These are phyloP conservation scores for Pterocles burchelli DNA, from an alignment of 2,113 vertebrate species.

Conservation along the genomic window DNA sequence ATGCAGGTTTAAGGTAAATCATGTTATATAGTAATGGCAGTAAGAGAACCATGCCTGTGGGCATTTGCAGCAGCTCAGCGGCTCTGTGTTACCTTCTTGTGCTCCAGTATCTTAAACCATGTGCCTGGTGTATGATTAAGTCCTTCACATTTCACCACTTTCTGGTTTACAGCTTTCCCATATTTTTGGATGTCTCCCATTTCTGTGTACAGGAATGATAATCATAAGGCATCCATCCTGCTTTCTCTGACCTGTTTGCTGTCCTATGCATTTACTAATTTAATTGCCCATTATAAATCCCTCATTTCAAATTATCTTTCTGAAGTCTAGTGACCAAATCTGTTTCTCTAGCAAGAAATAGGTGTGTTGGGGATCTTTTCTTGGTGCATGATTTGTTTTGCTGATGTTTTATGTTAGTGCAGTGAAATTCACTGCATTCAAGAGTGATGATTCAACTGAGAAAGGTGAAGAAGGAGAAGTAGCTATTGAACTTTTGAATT, in stretches of 20 bases:
- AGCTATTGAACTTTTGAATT: background rate
- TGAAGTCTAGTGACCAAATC: background rate
- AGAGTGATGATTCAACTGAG: background rate
- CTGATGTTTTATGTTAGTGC: background rate
- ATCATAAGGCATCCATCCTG: background rate
- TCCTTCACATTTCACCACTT: background rate
- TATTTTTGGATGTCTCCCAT: background rate
- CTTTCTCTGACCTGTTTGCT: background rate
- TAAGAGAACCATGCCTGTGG: background rate
- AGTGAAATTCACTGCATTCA: background rate
- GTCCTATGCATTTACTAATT: background rate
- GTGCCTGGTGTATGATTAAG: too few relatives aligned
- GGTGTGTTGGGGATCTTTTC: background rate
- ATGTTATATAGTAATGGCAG: background rate
- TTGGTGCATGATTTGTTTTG: background rate
- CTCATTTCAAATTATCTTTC: background rate
- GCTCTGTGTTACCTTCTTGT: background rate
- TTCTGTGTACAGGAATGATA: background rate
- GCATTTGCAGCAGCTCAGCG: background rate
- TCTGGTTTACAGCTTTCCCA: background rate
- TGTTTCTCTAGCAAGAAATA: background rate
- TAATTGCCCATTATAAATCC: background rate
- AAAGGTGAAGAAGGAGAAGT: background rate
- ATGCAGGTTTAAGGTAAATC: background rate
- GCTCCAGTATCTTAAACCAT: background rate